Conservation (phyloP, 2,797 vertebrate species). For the Schizothorax lantsangensis region DNA sequence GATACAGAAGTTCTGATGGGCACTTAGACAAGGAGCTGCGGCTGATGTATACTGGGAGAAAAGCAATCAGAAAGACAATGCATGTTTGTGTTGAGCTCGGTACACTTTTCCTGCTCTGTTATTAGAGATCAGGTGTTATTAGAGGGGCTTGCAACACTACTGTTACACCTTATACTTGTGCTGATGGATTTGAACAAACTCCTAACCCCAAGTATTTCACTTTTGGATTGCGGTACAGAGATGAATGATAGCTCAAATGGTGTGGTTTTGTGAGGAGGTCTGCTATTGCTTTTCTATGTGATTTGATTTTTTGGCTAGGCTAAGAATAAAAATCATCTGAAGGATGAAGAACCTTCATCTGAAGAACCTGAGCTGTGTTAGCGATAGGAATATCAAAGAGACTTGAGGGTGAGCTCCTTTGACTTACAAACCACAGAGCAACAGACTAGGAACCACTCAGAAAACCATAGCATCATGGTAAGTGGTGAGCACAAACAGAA, state of each 20-base stretch:
- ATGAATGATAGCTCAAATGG: background rate
- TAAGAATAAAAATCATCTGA: background rate
- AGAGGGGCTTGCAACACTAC: background rate
- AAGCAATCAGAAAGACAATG: conserved; percentile 33
- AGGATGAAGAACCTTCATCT: no score
- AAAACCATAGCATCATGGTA: background rate
- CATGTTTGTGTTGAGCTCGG: background rate
- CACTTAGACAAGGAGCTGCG: conserved; percentile 46
- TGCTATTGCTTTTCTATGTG: background rate
- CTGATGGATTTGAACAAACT: background rate
- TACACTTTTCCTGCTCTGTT: background rate
- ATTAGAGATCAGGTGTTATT: conserved; percentile 23
- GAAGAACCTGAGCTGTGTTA: background rate
- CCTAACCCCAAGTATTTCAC: background rate
- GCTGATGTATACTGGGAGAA: conserved; percentile 25
- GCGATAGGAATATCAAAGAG: background rate
- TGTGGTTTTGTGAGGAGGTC: background rate
- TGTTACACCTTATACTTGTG: background rate
- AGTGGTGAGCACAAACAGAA: no score
- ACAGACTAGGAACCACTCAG: background rate
- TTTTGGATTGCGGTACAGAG: background rate
- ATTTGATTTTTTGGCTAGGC: background rate
- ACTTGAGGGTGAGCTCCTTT: background rate
- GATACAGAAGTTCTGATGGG: conserved; percentile 52
- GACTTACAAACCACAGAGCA: background rate